phyloP scores from a whole-genome alignment of 2,113 vertebrate genomes.

The Loxodonta africana region DNA sequence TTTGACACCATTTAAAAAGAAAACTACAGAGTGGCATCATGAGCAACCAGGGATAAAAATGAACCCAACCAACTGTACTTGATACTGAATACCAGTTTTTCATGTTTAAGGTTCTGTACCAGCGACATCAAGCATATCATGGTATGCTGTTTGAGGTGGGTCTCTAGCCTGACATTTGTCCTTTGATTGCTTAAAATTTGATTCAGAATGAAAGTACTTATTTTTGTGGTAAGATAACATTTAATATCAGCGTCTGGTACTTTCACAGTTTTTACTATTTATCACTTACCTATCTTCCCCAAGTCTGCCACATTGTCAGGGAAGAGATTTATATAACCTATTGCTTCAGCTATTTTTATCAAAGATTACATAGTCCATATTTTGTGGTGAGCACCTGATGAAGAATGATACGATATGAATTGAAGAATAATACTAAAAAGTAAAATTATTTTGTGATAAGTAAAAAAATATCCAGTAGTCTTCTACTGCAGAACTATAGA shows the following conservation, averaged over 20 bases:
- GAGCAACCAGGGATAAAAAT: neutral
- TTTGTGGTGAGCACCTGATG: neutral
- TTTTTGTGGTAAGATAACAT: neutral
- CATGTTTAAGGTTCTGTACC: neutral
- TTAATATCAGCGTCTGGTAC: too few species aligned
- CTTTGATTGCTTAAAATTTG: neutral
- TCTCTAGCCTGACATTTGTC: neutral
- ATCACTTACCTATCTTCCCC: neutral
- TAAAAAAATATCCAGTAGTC: neutral
- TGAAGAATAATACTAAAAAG: neutral
- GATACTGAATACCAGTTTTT: neutral
- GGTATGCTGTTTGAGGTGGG: neutral
- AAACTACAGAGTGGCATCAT: neutral
- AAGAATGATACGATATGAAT: neutral
- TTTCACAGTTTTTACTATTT: neutral
- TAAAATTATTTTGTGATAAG: neutral
- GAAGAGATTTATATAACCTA: neutral
- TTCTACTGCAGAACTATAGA: neutral
- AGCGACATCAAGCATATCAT: neutral
- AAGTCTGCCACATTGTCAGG: too few species aligned
- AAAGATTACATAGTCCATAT: neutral
- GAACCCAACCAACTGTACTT: neutral
- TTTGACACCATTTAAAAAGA: neutral
- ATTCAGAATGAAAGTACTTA: neutral
- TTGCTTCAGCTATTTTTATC: neutral